Percentiles rank a stretch among this genome's conserved stretches.
Evolutionary conservation across 2,113 vertebrate genomes (phyloP).

Genomic region (Muntiacus reevesi): DNA sequence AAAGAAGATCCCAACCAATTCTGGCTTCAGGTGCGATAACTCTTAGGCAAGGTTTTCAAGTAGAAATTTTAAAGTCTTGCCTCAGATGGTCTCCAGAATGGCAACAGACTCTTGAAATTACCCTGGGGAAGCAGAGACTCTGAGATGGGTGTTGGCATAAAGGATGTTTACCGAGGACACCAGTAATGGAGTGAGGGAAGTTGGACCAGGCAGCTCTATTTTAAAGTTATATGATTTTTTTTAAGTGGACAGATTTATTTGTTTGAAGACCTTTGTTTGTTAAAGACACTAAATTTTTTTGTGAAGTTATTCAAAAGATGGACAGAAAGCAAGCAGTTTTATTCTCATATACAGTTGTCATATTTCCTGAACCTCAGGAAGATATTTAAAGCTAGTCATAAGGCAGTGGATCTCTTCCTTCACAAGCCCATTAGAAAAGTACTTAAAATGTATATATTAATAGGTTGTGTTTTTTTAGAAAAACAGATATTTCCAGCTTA

Average conservation of each 20-base stretch:
- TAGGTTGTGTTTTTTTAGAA: not conserved
- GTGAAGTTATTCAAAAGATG: not conserved
- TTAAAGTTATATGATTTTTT: not conserved
- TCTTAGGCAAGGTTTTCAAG: not conserved
- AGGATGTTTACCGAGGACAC: not conserved
- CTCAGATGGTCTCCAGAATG: not conserved
- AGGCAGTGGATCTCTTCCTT: not conserved
- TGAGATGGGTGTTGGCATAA: not conserved
- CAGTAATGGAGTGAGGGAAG: fast-evolving
- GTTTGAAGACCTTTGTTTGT: not conserved
- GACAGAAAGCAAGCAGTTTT: not conserved
- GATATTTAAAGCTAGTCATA: not conserved
- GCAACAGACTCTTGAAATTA: not conserved
- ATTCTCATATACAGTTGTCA: not conserved
- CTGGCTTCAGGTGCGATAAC: not conserved
- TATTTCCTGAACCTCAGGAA: not conserved
- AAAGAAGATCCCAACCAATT: not conserved
- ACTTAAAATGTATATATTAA: not conserved
- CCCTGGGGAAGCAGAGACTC: not conserved
- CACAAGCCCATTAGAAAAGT: not conserved
- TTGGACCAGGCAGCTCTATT: not conserved
- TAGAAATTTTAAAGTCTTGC: not conserved
- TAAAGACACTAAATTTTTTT: not conserved
- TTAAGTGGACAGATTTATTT: not conserved
- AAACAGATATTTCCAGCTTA: not conserved